These are phyloP conservation scores for Dipodomys merriami DNA, from an alignment of 2,113 vertebrate species.

Conservation along the genomic window DNA sequence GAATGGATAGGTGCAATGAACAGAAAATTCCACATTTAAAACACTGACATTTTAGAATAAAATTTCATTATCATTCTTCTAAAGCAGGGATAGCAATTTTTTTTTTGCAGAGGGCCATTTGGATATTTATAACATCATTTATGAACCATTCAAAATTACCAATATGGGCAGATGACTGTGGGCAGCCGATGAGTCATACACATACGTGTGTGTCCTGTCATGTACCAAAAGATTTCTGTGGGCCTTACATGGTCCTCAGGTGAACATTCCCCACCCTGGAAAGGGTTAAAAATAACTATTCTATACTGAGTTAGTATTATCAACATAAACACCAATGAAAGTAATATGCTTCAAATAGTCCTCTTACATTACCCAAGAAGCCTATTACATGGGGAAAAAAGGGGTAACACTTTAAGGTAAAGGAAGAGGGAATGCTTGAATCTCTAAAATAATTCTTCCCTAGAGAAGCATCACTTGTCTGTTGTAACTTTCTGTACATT, in stretches of 20 bases:
- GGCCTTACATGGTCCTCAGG: too few relatives aligned
- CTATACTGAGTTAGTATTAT: neutral
- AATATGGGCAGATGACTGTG: too few relatives aligned
- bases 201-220: too few relatives aligned
- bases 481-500: fast-evolving
- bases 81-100: neutral
- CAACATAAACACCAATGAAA: neutral
- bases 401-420: neutral
- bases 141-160: too few relatives aligned
- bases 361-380: neutral
- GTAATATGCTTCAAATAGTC: neutral
- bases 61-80: neutral
- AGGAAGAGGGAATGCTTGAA: neutral
- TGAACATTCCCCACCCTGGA: too few relatives aligned
- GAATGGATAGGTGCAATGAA: neutral
- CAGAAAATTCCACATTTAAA: neutral
- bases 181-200: too few relatives aligned
- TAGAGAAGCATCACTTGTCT: fast-evolving
- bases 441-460: neutral
- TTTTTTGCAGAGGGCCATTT: too few relatives aligned
- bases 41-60: neutral
- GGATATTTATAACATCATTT: too few relatives aligned
- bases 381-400: too few relatives aligned
- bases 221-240: too few relatives aligned
- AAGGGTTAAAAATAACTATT: neutral